Evolutionary conservation across 2,797 vertebrate genomes (phyloP).

Genomic region (Erethizon dorsatum): DNA sequence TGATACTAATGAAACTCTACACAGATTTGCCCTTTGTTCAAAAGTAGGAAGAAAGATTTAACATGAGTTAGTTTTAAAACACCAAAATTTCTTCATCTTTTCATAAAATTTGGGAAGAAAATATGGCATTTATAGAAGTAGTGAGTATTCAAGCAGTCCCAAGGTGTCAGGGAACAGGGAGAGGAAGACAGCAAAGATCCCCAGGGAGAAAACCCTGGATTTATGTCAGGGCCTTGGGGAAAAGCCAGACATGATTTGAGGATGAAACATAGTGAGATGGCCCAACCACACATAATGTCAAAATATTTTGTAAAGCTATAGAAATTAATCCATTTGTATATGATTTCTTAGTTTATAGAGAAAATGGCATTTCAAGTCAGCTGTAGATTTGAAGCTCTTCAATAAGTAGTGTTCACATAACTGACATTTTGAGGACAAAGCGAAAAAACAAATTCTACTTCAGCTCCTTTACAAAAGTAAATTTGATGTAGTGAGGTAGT

Average conservation of each 20-base stretch:
- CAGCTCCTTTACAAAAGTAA: neutral
- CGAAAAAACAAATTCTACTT: neutral
- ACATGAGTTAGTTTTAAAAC: neutral
- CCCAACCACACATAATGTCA: neutral
- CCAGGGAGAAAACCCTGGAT: neutral
- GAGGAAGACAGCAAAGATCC: neutral
- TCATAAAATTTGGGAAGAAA: neutral
- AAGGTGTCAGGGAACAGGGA: neutral
- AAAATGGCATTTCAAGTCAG: constrained; percentile 24
- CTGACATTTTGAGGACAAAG: neutral
- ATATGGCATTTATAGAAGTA: neutral
- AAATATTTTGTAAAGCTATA: constrained; percentile 36
- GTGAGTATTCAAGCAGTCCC: neutral
- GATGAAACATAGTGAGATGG: neutral
- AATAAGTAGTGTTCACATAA: neutral
- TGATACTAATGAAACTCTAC: constrained; percentile 45
- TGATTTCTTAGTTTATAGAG: neutral
- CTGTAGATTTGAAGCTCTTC: neutral
- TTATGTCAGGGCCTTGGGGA: neutral
- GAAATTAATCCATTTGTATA: neutral
- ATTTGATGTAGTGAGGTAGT: neutral
- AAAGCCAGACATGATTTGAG: constrained; percentile 39
- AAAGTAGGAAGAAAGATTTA: constrained; percentile 45
- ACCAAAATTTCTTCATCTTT: constrained; percentile 27
- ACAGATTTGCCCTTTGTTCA: constrained; percentile 35